These are phyloP conservation scores for Polypedilum vanderplanki DNA, from an alignment of 1,140 invertebrate species.

Conservation along the genomic window DNA sequence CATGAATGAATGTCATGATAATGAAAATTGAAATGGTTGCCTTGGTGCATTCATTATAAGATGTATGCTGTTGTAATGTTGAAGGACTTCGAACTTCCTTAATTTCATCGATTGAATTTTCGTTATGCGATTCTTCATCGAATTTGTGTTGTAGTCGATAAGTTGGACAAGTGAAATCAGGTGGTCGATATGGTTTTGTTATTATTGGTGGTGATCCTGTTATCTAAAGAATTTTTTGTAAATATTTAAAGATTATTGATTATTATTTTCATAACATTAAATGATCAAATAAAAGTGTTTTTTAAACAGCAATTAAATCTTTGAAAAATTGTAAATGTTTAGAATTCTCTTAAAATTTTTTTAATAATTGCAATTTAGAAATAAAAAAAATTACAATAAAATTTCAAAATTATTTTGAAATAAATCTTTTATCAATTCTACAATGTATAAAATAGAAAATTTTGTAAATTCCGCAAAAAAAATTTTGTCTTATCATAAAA, in stretches of 20 bases:
- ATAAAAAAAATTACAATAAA: background rate
- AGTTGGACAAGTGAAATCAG: background rate
- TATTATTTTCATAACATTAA: background rate
- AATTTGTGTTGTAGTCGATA: background rate
- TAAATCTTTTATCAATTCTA: background rate
- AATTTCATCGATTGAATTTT: background rate
- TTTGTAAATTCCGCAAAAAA: background rate
- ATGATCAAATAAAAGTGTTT: background rate
- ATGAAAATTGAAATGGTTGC: background rate
- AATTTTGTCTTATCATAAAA: background rate
- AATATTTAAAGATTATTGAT: background rate
- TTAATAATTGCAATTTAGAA: background rate
- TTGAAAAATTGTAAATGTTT: background rate
- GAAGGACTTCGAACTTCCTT: conserved; percentile 2
- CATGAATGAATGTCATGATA: background rate
- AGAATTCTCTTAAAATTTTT: background rate
- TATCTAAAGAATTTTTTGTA: background rate
- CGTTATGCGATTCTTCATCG: background rate
- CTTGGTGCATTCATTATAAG: background rate
- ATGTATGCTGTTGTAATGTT: background rate
- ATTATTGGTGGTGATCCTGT: background rate
- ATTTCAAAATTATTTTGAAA: background rate
- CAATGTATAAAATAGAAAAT: background rate
- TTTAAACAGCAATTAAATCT: background rate
- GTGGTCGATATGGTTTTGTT: conserved; percentile 18